phyloP scores from a whole-genome alignment of 2,113 vertebrate species.

The Upupa epops region DNA sequence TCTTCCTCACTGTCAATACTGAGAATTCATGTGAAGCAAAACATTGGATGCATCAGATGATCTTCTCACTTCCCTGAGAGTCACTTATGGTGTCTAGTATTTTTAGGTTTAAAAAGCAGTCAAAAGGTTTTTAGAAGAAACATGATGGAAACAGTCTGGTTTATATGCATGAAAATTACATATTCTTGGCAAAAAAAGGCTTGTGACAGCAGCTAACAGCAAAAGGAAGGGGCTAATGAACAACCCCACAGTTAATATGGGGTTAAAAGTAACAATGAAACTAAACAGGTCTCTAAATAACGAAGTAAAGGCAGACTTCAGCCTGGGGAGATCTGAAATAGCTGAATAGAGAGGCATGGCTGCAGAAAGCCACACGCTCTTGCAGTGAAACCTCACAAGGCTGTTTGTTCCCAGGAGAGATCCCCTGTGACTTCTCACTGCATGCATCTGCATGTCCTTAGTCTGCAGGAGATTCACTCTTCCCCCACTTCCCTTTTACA shows the following conservation, averaged over 20 bases:
- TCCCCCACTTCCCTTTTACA: neutral
- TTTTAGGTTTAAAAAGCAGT: neutral
- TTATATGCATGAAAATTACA: neutral
- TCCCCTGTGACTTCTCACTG: neutral
- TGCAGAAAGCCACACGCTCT: neutral
- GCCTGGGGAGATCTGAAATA: neutral
- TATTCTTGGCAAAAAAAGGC: neutral
- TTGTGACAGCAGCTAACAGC: neutral
- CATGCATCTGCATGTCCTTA: neutral
- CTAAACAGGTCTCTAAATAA: neutral
- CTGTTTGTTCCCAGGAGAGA: neutral
- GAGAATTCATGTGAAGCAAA: conserved; percentile 13
- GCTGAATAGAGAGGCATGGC: neutral
- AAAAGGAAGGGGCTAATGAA: neutral
- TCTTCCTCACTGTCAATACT: conserved; percentile 7
- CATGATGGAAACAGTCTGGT: neutral
- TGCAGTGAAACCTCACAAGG: neutral
- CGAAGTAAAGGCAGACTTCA: neutral
- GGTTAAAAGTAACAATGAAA: neutral
- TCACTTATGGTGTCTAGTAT: neutral
- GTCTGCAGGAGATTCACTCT: neutral
- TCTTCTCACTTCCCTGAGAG: neutral
- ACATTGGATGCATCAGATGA: neutral
- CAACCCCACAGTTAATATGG: fast-evolving
- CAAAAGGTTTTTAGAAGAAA: neutral